Evolutionary conservation across 2,113 vertebrate species (phyloP), one percentile per base, ranked within the genome.

Genomic region (Heloderma charlesbogerti): DNA sequence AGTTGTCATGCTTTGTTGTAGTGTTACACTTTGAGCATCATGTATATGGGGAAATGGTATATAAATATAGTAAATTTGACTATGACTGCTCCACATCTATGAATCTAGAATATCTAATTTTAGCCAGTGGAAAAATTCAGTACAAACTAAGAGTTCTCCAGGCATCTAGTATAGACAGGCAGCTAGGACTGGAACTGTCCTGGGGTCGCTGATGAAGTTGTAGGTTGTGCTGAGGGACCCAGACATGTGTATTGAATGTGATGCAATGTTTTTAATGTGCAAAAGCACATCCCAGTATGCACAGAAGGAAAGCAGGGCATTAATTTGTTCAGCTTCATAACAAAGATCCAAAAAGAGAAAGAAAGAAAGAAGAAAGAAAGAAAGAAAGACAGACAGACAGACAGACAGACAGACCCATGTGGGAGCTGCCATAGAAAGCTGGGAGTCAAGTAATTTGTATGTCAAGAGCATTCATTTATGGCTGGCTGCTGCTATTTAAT

Each of bases 361-460:
- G 25, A 0, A 45, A 57, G n/a, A 43, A 20, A 5, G n/a, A 88
- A 93, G 88, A 93, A 84, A 89, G 91, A 94, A 88, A 4, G 25
- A 0, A 45, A 57, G n/a, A 43, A 20, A 5, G n/a, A n/a, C n/a
- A n/a, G n/a, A n/a, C n/a, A n/a, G n/a, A n/a, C n/a, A n/a, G n/a
- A n/a, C 4, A 43, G 40, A 25, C 16, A 60, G 34, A 10, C n/a
- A n/a, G 54, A 71, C 87, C 88, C 63, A 89, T 57, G 91, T 45
- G 88, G 22, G 88, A 91, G 25, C 57, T 93, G 25, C 80, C 86
- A 4, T 25, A 37, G 9, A 75, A 93, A 88, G 91, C 81, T 92
- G 93, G 89, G 92, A 95, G 77, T 91, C 63, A 74, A 91, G 67
- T 84, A 81, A 93, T 95, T 95, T 93, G 88, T 92, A 77, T 95